Percentiles rank a stretch among this genome's conserved stretches.
These are phyloP conservation scores for Arctia plantaginis DNA, from an alignment of 2,888 invertebrate genomes.

Conservation along the genomic window DNA sequence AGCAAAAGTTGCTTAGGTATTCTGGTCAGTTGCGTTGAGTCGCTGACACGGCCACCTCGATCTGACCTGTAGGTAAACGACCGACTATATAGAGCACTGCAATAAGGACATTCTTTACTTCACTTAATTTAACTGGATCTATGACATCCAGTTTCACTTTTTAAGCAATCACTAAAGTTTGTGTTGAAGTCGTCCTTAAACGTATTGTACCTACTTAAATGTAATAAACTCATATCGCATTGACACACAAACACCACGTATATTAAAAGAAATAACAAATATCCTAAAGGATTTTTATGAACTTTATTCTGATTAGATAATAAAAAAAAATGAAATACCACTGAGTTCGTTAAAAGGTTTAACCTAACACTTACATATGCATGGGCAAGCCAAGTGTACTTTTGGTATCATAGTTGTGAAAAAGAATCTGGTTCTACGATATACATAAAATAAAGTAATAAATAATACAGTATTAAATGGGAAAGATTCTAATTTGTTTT, in stretches of 20 bases:
- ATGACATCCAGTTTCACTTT: conserved; percentile 1
- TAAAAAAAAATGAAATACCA: neutral
- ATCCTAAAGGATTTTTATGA: neutral
- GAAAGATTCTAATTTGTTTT: no score
- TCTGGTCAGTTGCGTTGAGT: conserved; percentile 65
- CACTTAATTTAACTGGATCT: conserved; percentile 23
- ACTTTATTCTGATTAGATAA: neutral
- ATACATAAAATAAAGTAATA: no score
- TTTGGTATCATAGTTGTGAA: neutral
- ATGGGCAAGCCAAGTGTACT: neutral
- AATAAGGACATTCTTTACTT: conserved; percentile 51
- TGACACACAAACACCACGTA: neutral
- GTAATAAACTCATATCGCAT: neutral
- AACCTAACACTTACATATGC: neutral
- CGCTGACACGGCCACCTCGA: conserved; percentile 67
- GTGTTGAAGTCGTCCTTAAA: neutral
- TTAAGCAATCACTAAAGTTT: neutral
- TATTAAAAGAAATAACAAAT: neutral
- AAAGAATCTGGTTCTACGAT: neutral
- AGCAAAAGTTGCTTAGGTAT: conserved; percentile 71
- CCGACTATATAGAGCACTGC: conserved; percentile 58
- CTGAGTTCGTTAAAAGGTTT: neutral
- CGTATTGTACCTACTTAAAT: neutral
- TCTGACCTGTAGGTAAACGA: conserved; percentile 71
- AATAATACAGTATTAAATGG: no score